Percentiles rank a stretch among this genome's conserved stretches.
phyloP scores from a whole-genome alignment of 1,140 invertebrate species.

The Drosophila ironensis region DNA sequence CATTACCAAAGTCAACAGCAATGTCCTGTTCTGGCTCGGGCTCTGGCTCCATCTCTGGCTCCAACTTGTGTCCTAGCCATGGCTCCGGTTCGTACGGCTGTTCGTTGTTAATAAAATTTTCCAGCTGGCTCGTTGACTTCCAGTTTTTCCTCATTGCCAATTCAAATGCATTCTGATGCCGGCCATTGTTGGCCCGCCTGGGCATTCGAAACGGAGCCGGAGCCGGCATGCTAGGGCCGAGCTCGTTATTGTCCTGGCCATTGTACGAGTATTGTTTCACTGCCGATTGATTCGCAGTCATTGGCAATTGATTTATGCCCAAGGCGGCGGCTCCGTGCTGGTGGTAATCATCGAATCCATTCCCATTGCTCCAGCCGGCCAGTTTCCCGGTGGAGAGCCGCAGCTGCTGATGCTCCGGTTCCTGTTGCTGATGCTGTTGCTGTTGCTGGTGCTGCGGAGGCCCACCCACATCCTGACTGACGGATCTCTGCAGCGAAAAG shows the following conservation, averaged over 20 bases:
- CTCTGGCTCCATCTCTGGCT: slow-evolving; percentile 6
- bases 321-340: slow-evolving; percentile 14
- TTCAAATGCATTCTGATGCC: slow-evolving; percentile 42
- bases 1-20: slow-evolving; percentile 74
- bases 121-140: slow-evolving; percentile 61
- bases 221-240: background rate
- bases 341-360: slow-evolving; percentile 34
- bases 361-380: slow-evolving; percentile 35
- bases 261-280: slow-evolving; percentile 69
- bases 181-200: slow-evolving; percentile 31
- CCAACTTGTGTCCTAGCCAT: slow-evolving; percentile 9
- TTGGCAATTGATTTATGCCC: slow-evolving; percentile 73
- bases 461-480: slow-evolving; percentile 11
- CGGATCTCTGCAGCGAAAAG: slow-evolving; percentile 51
- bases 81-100: slow-evolving; percentile 2
- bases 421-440: background rate
- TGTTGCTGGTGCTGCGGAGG: background rate
- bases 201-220: slow-evolving; percentile 9
- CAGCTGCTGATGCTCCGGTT: background rate
- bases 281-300: slow-evolving; percentile 72
- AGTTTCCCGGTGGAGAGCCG: slow-evolving; percentile 2
- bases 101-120: slow-evolving; percentile 73
- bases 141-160: slow-evolving; percentile 58
- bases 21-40: slow-evolving; percentile 35
- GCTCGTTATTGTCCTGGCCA: slow-evolving; percentile 47